Evolutionary conservation across 2,113 vertebrate species (phyloP).

Genomic region (Siphamia tubifer): DNA sequence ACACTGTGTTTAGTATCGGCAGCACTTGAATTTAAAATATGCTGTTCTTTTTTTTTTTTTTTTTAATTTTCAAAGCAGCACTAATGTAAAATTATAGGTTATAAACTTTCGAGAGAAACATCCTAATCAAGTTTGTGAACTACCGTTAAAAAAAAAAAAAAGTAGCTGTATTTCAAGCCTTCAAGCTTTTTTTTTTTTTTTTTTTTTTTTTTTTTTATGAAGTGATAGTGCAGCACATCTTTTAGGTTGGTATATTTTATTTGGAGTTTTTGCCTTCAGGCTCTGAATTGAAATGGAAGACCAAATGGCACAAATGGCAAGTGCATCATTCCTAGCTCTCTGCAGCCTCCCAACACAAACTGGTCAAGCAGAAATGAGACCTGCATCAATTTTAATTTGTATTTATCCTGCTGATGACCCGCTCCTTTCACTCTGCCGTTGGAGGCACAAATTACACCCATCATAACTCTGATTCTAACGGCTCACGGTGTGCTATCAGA

Average conservation of each 20-base stretch:
- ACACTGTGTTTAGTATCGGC: no score
- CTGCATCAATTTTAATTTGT: slow-evolving; percentile 85
- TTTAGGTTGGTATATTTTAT: slow-evolving; percentile 41
- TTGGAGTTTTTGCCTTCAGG: slow-evolving; percentile 60
- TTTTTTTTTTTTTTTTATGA: no score
- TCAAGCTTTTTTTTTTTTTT: slow-evolving; percentile 5
- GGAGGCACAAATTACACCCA: slow-evolving; percentile 83
- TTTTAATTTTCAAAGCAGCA: not conserved
- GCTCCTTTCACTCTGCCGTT: slow-evolving; percentile 73
- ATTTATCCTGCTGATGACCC: slow-evolving; percentile 84
- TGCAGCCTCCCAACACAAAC: slow-evolving; percentile 66
- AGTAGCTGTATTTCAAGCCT: not conserved
- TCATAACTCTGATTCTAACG: slow-evolving; percentile 79
- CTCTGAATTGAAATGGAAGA: slow-evolving; percentile 63
- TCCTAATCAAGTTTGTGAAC: slow-evolving; percentile 3
- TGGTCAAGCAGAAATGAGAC: slow-evolving; percentile 81
- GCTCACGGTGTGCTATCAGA: slow-evolving; percentile 77
- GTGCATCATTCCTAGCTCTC: slow-evolving; percentile 56
- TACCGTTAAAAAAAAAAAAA: slow-evolving; percentile 12
- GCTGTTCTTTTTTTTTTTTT: slow-evolving; percentile 1
- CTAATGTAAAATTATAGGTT: slow-evolving; percentile 15
- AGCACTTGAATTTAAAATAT: no score
- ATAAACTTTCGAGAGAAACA: slow-evolving; percentile 1
- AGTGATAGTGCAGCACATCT: slow-evolving; percentile 47
- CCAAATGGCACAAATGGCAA: slow-evolving; percentile 66